phyloP scores from a whole-genome alignment of 2,888 invertebrate species.

The Pristionchus mayeri region DNA sequence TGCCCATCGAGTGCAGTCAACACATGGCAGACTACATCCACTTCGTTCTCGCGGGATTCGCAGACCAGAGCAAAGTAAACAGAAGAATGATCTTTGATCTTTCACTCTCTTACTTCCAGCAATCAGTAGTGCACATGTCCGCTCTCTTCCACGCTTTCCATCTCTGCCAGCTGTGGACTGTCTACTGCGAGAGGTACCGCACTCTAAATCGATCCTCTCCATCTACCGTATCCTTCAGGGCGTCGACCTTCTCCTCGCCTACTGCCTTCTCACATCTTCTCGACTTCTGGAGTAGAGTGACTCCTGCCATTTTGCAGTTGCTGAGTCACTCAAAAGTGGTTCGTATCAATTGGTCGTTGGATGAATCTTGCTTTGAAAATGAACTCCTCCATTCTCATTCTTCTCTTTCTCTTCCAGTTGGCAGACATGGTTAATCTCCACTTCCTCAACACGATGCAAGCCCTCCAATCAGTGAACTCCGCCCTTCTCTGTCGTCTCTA shows the following conservation, averaged over 20 bases:
- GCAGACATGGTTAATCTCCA: conserved; percentile 98
- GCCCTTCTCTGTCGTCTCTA: conserved; percentile 77
- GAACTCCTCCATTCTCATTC: neutral
- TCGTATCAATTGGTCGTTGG: neutral
- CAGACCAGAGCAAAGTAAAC: conserved; percentile 89
- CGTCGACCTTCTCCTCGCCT: conserved; percentile 52
- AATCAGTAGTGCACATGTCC: conserved; percentile 93
- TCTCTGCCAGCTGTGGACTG: conserved; percentile 97
- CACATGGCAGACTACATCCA: conserved; percentile 97
- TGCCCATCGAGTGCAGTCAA: conserved; percentile 95
- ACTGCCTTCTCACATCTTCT: conserved; percentile 80
- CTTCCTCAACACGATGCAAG: conserved; percentile 93
- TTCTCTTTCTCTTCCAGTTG: conserved; percentile 82
- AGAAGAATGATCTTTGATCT: conserved; percentile 22
- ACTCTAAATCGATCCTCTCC: no score
- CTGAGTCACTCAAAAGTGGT: conserved; percentile 92
- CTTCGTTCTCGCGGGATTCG: conserved; percentile 95
- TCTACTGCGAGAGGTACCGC: conserved; percentile 86
- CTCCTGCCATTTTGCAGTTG: conserved; percentile 93
- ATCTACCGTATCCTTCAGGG: conserved; percentile 12
- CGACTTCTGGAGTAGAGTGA: conserved; percentile 98
- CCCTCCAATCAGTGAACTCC: conserved; percentile 84
- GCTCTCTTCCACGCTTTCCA: conserved; percentile 97
- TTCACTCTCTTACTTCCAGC: conserved; percentile 76
- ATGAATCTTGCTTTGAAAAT: neutral